Base-by-base conservation (phyloP, 2,113 vertebrate genomes). In the Synchiropus splendidus region DNA sequence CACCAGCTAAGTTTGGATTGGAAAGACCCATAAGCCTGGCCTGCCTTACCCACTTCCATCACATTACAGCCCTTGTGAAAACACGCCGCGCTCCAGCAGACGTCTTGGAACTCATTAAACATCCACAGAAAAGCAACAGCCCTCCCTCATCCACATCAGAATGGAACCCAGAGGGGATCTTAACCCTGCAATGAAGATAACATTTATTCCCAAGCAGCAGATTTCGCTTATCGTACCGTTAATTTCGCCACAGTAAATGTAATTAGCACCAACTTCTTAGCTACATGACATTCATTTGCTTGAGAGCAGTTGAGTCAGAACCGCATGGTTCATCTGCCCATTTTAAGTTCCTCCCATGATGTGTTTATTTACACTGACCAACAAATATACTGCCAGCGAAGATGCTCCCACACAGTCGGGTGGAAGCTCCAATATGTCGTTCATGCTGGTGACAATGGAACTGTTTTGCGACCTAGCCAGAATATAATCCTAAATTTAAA, bases 121-220 rank as follows among this genome's bases (percentile, higher is more conserved):
- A n/a, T 49, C 61, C 51, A 33, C 45, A 54, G 36, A 42, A 64
- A 8, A 53, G 9, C 36, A 16, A 33, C 31, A 18, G 44, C 54
- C 53, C 51, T 47, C 48, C 39, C 48, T 42, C 56, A 68, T 68
- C 56, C 61, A 63, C 45, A 54, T 66, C 51, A 39, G 61, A 56
- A 58, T 57, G 5, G 49, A 70, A 64, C 35, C 49, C 36, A 39
- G 49, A 52, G 27, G 42, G 33, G 44, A 53, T 61, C 14, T 16
- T 64, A 39, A 44, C 14, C 34, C 41, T 5, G 48, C 55, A 65
- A 72, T 74, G 66, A 70, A 65, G 65, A 80, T 72, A 73, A 56
- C 42, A 6, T 62, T 64, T 47, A 64, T 67, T 45, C 42, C 10
- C 36, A 47, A 59, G 54, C 42, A 52, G 57, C 51, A 36, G 36